Percentiles rank a stretch among this genome's conserved stretches.
Evolutionary conservation across 1,140 invertebrate genomes (phyloP).

Genomic region (Pseudomyrmex cubaensis): DNA sequence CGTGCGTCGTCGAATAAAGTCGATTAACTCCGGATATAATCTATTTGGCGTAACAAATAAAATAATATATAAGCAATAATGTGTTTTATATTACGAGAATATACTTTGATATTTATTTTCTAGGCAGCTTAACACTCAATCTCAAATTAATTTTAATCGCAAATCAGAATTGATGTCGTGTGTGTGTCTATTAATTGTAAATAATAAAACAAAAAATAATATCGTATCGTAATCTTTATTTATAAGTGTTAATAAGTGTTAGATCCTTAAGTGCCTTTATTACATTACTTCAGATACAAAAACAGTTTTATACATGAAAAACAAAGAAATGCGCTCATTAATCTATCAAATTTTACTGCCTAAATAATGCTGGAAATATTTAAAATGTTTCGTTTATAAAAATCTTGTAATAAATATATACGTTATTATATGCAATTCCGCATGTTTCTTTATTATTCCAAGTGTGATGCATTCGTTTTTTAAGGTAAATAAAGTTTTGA

Average conservation of each 20-base stretch:
- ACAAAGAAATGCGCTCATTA: constrained; percentile 52
- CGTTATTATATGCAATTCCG: constrained; percentile 15
- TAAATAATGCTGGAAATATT: constrained; percentile 62
- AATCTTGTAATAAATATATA: constrained; percentile 65
- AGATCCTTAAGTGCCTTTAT: constrained; percentile 73
- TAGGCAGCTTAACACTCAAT: too few species aligned
- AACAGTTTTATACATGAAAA: constrained; percentile 63
- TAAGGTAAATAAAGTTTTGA: not conserved
- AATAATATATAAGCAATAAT: constrained; percentile 12
- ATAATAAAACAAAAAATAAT: constrained; percentile 65
- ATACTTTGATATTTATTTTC: constrained; percentile 24
- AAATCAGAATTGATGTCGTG: constrained; percentile 7
- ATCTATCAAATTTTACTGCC: constrained; percentile 59
- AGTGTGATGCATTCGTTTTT: constrained; percentile 23
- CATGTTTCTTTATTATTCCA: not conserved
- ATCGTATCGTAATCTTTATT: constrained; percentile 62
- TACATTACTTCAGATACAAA: constrained; percentile 65
- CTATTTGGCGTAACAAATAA: not conserved
- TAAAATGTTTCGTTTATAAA: constrained; percentile 66
- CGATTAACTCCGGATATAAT: too few species aligned
- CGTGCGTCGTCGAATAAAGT: too few species aligned
- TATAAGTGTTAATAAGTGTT: constrained; percentile 60
- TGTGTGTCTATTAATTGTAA: constrained; percentile 57
- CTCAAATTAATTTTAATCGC: constrained; percentile 9
- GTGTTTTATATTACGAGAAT: constrained; percentile 22